These are phyloP conservation scores for Cerceris ruficornis DNA, from an alignment of 2,888 invertebrate genomes.

Conservation along the genomic window DNA sequence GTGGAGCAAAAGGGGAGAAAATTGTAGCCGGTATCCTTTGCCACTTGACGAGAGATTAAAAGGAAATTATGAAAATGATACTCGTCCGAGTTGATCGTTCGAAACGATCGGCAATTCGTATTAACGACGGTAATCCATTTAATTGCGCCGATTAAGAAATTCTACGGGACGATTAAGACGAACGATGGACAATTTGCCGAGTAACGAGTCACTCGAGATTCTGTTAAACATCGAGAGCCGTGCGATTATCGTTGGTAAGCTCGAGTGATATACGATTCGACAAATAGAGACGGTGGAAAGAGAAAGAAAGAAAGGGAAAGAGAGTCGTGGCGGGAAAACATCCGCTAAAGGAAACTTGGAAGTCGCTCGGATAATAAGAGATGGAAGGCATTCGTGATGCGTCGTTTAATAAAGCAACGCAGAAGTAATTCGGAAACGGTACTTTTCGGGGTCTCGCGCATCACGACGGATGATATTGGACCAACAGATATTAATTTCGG, in stretches of 20 bases:
- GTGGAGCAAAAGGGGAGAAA: too few relatives aligned
- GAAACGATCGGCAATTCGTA: too few relatives aligned
- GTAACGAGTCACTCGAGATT: background rate
- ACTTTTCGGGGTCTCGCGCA: slow-evolving; percentile 26
- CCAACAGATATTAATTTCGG: slow-evolving; percentile 80
- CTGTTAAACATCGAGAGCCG: background rate
- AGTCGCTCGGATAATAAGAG: slow-evolving; percentile 15
- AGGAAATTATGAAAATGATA: too few relatives aligned
- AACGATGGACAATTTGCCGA: background rate
- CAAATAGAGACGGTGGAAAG: background rate
- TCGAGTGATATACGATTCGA: background rate
- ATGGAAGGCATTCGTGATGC: slow-evolving; percentile 54
- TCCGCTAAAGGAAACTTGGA: slow-evolving; percentile 14
- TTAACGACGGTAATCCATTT: too few relatives aligned
- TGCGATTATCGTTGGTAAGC: background rate
- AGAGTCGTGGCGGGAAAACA: background rate
- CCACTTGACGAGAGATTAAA: too few relatives aligned
- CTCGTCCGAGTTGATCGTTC: too few relatives aligned
- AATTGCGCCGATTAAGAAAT: too few relatives aligned
- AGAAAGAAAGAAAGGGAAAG: background rate
- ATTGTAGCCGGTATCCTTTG: too few relatives aligned
- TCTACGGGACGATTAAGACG: too few relatives aligned
- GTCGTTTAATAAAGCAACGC: slow-evolving; percentile 67
- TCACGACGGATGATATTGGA: slow-evolving; percentile 76
- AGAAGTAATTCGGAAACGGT: slow-evolving; percentile 55